Percentiles rank a stretch among this genome's conserved stretches.
Conservation (phyloP, 2,888 invertebrate species). For the Mesochorus sp. region DNA sequence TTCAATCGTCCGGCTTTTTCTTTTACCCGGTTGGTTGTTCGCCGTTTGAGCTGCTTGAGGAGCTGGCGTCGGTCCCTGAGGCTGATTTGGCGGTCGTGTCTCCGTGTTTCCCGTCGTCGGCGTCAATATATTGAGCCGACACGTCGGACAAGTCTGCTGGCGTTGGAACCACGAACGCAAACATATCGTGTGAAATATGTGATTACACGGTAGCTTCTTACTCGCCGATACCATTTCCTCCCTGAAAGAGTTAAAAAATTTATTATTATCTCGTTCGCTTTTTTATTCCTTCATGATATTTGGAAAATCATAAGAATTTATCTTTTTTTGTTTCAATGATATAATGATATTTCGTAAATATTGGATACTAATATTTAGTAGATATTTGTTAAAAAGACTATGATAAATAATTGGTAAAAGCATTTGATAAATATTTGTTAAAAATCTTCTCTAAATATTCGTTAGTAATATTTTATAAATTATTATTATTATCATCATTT, state of each 20-base stretch:
- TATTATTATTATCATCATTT: too few species aligned
- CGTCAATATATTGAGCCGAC: constrained; percentile 92
- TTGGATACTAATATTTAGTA: background rate
- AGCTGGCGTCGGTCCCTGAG: constrained; percentile 71
- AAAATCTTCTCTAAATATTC: too few species aligned
- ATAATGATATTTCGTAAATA: background rate
- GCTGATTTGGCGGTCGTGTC: constrained; percentile 78
- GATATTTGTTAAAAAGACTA: background rate
- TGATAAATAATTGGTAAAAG: too few species aligned
- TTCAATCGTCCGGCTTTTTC: background rate
- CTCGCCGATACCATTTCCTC: constrained; percentile 89
- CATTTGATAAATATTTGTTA: too few species aligned
- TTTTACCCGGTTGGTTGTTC: constrained; percentile 61
- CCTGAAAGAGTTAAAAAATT: constrained; percentile 78
- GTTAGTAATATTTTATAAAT: too few species aligned
- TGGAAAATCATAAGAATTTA: too few species aligned
- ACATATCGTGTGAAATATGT: constrained; percentile 99
- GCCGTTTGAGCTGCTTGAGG: constrained; percentile 72
- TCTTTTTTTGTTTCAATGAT: too few species aligned
- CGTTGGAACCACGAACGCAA: constrained; percentile 99
- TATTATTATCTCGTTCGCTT: too few species aligned
- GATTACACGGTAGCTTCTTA: constrained; percentile 99
- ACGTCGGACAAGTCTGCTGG: constrained; percentile 99
- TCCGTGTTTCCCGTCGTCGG: constrained; percentile 73
- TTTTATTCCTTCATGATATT: too few species aligned